Conservation (phyloP, 2,113 vertebrate genomes). For the Hydropotes inermis region DNA sequence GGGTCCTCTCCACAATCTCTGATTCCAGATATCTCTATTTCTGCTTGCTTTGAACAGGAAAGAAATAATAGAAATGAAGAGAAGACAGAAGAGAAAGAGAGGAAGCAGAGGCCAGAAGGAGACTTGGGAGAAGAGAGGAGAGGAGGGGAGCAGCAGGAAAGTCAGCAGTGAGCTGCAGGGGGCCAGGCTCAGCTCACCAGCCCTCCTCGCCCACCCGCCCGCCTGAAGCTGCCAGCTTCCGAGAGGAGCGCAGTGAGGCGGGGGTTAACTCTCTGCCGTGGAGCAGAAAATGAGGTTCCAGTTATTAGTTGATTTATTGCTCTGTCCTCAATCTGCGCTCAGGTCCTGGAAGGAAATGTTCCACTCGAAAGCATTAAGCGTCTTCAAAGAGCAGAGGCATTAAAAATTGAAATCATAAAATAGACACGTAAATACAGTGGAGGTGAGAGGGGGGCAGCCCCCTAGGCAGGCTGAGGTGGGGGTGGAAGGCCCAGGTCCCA, state of each 20-base stretch:
- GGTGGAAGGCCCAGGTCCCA: not conserved
- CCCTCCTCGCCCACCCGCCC: not conserved
- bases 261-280: constrained; percentile 76
- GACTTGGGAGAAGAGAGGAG: not conserved
- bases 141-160: not conserved
- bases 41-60: not conserved
- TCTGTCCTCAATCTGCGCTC: constrained; percentile 83
- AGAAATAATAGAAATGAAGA: not conserved
- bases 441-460: constrained; percentile 73
- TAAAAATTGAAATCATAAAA: constrained; percentile 90
- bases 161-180: not conserved
- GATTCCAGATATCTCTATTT: not conserved
- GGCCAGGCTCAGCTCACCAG: fast-evolving
- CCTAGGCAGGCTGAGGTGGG: not conserved
- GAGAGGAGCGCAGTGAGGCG: not conserved
- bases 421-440: constrained; percentile 85
- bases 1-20: not conserved
- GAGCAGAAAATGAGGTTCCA: constrained; percentile 86
- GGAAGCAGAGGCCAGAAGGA: not conserved
- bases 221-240: fast-evolving
- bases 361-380: constrained; percentile 87
- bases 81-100: not conserved
- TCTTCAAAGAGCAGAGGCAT: constrained; percentile 88
- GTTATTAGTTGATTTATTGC: constrained; percentile 88
- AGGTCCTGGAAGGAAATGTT: constrained; percentile 87